phyloP scores from a whole-genome alignment of 2,888 invertebrate species.

The Folsomia manolachei region DNA sequence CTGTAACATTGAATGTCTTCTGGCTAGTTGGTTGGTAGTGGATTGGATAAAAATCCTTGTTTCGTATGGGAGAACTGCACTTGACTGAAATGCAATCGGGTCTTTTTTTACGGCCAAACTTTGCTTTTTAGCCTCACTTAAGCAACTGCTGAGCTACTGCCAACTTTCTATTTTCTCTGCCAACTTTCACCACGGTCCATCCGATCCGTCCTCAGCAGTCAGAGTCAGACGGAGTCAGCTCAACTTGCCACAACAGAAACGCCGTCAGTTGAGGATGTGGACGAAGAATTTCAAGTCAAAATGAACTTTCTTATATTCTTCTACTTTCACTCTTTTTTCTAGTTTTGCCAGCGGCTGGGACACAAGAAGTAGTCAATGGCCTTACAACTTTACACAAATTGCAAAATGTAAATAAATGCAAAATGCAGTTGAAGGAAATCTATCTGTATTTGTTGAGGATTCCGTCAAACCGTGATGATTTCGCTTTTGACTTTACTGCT shows the following conservation, averaged over 20 bases:
- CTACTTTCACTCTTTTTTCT: background rate
- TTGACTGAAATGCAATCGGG: background rate
- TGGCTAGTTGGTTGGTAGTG: background rate
- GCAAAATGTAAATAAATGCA: slow-evolving; percentile 11
- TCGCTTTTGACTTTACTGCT: too few relatives aligned
- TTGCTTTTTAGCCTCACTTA: slow-evolving; percentile 24
- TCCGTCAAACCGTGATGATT: background rate
- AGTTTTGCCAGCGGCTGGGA: background rate
- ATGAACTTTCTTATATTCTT: too few relatives aligned
- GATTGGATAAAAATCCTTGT: background rate
- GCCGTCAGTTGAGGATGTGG: too few relatives aligned
- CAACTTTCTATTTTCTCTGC: slow-evolving; percentile 8
- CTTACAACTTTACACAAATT: slow-evolving; percentile 1
- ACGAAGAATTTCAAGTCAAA: too few relatives aligned
- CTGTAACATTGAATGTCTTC: background rate
- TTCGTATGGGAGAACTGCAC: background rate
- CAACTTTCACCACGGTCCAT: slow-evolving; percentile 15
- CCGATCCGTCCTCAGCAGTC: too few relatives aligned
- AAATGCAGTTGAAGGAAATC: background rate
- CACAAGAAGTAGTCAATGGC: too few relatives aligned
- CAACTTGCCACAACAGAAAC: too few relatives aligned
- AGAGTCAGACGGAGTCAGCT: too few relatives aligned
- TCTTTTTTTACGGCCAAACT: slow-evolving; percentile 7
- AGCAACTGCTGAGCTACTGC: slow-evolving; percentile 12
- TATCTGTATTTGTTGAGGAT: background rate